phyloP scores from a whole-genome alignment of 2,797 vertebrate species.

The Emydoidea blandingii region DNA sequence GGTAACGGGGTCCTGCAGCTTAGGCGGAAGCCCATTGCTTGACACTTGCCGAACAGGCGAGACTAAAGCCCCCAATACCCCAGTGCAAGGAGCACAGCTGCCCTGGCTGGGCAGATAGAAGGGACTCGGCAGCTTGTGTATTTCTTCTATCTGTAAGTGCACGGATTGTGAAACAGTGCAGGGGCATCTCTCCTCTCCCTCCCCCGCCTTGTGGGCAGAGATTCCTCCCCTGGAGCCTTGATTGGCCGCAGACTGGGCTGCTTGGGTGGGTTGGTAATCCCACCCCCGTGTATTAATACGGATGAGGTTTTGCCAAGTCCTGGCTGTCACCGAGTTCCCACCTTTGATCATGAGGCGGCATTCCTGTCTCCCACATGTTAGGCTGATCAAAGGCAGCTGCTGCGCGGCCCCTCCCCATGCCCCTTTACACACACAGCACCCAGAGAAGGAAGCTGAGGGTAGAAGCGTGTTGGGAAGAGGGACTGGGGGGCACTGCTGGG shows the following conservation, averaged over 20 bases:
- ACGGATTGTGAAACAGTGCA: no score
- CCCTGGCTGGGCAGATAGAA: rapidly evolving
- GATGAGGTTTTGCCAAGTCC: constrained; percentile 71
- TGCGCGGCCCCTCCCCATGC: constrained; percentile 74
- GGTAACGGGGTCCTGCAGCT: not conserved
- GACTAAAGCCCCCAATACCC: not conserved
- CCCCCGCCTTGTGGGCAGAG: rapidly evolving
- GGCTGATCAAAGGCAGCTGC: constrained; percentile 85
- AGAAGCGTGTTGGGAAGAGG: not conserved
- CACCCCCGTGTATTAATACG: constrained; percentile 26
- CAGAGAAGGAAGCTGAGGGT: constrained; percentile 16
- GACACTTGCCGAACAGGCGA: not conserved
- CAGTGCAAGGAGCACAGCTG: rapidly evolving
- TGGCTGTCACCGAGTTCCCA: constrained; percentile 79
- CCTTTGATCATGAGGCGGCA: constrained; percentile 83
- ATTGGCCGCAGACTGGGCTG: rapidly evolving
- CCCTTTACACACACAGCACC: not conserved
- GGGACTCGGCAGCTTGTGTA: not conserved
- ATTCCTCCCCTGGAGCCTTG: rapidly evolving
- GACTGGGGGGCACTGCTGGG: not conserved
- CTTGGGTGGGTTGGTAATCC: not conserved
- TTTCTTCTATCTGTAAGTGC: not conserved
- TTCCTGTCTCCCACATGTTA: constrained; percentile 83
- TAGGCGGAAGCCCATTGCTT: not conserved
- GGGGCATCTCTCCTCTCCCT: not conserved